Evolutionary conservation across 2,888 invertebrate species (phyloP), one percentile per base, ranked within the genome.

Genomic region (Clitarchus hookeri): DNA sequence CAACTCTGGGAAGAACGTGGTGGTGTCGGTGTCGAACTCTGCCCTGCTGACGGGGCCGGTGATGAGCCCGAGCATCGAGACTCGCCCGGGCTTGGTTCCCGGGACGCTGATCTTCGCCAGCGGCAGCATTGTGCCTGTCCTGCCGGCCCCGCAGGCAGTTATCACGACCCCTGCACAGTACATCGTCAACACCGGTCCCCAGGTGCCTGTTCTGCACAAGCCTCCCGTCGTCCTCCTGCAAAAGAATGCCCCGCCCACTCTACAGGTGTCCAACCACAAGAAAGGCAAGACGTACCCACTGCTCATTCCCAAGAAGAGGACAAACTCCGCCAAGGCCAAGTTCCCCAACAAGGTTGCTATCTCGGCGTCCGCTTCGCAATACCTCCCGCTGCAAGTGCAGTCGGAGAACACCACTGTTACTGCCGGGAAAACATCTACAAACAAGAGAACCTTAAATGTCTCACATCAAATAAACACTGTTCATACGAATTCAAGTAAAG

Each of bases 31-130:
- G 23, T 84, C 85, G 12, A 86, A 85, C 27, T 86, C 86, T 19
- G 77, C 85, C 36, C 80, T 86, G 13, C 83, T 87, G 19, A 80
- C 87, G 19, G 84, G 87, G 16, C 87, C 87, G 13, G 84, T 87
- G 9, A 84, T 86, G 84, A 87, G 87, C 53, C 65, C 85, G n/a
- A 77, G 86, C 48, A 84, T 86, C 16, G 85, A 85, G 36, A 80
- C 86, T 6, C 85, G 86, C 44, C 79, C 84, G 23, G 82, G 85
- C 13, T 88, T 92, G 82, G 90, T 91, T 65, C 90, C 91, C 16
- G 91, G 91, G 86, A 91, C 92, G 19, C 89, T 92, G 87, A 90
- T 92, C 83, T 88, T 92, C 85, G 90, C 91, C 8, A 91, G 91
- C 87, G 91, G 91, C 53, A 90, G 90, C 84, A 89, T 91, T 65